Conservation (phyloP, 2,888 invertebrate genomes). For the Leptopilina drosophilae region DNA sequence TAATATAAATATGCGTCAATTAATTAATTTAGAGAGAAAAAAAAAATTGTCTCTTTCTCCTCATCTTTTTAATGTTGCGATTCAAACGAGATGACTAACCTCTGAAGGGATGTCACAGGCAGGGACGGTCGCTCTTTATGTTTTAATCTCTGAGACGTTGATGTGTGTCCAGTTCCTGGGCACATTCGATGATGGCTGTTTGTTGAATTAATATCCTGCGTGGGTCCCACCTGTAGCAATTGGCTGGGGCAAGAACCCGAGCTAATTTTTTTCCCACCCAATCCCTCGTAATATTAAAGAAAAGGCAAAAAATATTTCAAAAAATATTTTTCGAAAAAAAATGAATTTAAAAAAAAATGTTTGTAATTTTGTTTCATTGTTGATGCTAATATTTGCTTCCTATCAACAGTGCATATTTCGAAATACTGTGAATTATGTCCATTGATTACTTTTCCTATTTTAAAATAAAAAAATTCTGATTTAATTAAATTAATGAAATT, state of each 20-base stretch:
- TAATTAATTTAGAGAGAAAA: background rate
- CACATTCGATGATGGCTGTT: slow-evolving; percentile 71
- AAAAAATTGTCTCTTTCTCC: background rate
- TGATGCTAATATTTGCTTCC: background rate
- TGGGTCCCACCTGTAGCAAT: slow-evolving; percentile 86
- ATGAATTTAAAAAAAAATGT: background rate
- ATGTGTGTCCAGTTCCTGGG: slow-evolving; percentile 75
- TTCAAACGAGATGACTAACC: slow-evolving; percentile 74
- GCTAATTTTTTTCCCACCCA: slow-evolving; percentile 78
- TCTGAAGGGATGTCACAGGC: slow-evolving; percentile 73
- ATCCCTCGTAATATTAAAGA: slow-evolving; percentile 58
- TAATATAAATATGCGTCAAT: background rate
- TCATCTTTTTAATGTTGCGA: background rate
- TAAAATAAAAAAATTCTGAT: background rate
- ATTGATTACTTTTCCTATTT: too few relatives aligned
- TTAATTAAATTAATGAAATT: background rate
- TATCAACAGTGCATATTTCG: background rate
- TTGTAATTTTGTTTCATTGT: background rate
- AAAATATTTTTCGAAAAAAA: slow-evolving; percentile 21
- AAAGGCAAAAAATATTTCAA: slow-evolving; percentile 24
- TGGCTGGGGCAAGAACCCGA: slow-evolving; percentile 96
- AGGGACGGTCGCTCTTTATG: slow-evolving; percentile 81
- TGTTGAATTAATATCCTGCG: slow-evolving; percentile 77
- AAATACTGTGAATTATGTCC: too few relatives aligned
- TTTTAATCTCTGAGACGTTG: slow-evolving; percentile 81